Evolutionary conservation across 2,113 vertebrate genomes (phyloP), one percentile per base, ranked within the genome.

Genomic region (Dipodomys stephensi): DNA sequence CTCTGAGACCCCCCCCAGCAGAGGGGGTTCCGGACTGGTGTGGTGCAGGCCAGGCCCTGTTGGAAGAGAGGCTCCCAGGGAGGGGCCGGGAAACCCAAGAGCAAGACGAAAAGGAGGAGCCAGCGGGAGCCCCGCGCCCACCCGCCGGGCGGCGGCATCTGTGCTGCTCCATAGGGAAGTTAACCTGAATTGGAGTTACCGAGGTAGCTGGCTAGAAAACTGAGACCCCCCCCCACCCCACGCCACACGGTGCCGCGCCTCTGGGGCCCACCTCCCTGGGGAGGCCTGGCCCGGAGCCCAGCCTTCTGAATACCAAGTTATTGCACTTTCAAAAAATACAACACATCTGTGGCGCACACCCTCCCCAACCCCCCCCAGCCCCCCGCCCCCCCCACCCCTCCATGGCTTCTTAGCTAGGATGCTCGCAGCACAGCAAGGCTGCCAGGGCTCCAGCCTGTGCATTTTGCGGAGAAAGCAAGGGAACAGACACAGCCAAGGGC

Each of bases 121-220:
- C 83, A 25, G 53, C 95, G 46, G 35, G 20, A 49, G 44, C 39
- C 83, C 32, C 44, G 27, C 13, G 46, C 27, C 46, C 69, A 49
- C n/a, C 8, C 18, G n/a, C 69, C n/a, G 69, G 69, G 11, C n/a
- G 69, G n/a, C 1, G 30, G 22, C 30, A 20, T 49, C 83, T 7
- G 83, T 39, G 28, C 49, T 35, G 97, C 90, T 74, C 91, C 94
- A 73, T 76, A 95, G 98, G 94, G 97, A 98, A 97, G 97, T 97
- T 97, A 97, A 98, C 98, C 98, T 98, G 98, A 98, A 98, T 98
- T 98, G 98, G 97, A 98, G 96, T 97, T 98, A 98, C 98, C 98
- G 98, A 98, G 98, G 98, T 98, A 98, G 98, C 98, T 98, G 98
- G 97, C 98, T 97, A 98, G 96, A 98, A 89, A 98, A 98, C 97